phyloP scores from a whole-genome alignment of 2,113 vertebrate genomes.

The Oryzias javanicus region DNA sequence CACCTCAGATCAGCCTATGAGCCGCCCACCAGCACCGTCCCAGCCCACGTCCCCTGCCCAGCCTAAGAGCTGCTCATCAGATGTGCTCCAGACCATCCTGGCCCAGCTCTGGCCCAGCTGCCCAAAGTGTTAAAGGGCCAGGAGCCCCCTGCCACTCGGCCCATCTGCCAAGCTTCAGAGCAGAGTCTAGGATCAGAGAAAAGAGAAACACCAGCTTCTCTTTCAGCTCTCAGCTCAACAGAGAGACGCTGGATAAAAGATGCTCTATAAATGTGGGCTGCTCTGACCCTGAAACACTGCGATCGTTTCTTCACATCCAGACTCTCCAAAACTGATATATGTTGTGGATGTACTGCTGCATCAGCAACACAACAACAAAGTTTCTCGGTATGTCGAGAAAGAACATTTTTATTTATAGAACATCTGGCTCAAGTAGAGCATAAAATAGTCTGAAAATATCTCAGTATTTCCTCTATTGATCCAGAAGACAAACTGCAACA shows the following conservation, averaged over 20 bases:
- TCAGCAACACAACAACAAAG: slow-evolving; percentile 44
- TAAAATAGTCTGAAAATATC: slow-evolving; percentile 66
- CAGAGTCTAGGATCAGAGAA: slow-evolving; percentile 62
- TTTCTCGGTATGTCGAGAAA: slow-evolving; percentile 42
- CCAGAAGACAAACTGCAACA: slow-evolving; percentile 28
- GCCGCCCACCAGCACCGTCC: slow-evolving; percentile 38
- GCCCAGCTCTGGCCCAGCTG: slow-evolving; percentile 67
- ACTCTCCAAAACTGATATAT: slow-evolving; percentile 21
- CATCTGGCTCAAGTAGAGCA: slow-evolving; percentile 66
- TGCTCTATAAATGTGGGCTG: slow-evolving; percentile 63
- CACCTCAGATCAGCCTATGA: slow-evolving; percentile 50
- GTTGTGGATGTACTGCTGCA: slow-evolving; percentile 42
- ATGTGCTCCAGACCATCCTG: slow-evolving; percentile 67
- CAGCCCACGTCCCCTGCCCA: slow-evolving; percentile 36
- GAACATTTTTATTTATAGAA: slow-evolving; percentile 59
- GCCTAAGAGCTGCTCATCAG: slow-evolving; percentile 66
- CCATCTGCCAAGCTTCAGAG: slow-evolving; percentile 75
- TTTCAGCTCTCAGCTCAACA: slow-evolving; percentile 53
- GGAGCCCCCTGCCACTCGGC: slow-evolving; percentile 68
- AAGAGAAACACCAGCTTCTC: slow-evolving; percentile 48
- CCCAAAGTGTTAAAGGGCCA: slow-evolving; percentile 73
- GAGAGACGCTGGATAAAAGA: slow-evolving; percentile 62
- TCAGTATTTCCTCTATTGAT: slow-evolving; percentile 57
- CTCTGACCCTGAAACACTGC: slow-evolving; percentile 60
- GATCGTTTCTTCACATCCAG: slow-evolving; percentile 33